Evolutionary conservation across 2,113 vertebrate species (phyloP).

Genomic region (Strix aluco): DNA sequence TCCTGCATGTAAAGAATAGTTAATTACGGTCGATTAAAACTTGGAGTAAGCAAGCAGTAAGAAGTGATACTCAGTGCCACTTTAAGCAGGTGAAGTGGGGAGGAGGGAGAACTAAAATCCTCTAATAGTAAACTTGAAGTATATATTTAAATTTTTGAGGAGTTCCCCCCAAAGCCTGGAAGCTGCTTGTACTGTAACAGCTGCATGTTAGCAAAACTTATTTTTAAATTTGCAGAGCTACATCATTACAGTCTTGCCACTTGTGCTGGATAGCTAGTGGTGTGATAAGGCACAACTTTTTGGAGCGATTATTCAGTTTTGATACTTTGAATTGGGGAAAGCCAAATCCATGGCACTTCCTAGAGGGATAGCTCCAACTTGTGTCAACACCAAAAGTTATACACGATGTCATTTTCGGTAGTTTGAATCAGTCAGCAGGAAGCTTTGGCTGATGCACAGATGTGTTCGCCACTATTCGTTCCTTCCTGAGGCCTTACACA

Average conservation of each 20-base stretch:
- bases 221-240: background rate
- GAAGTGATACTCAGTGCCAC: background rate
- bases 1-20: background rate
- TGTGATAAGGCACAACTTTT: background rate
- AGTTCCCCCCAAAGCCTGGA: background rate
- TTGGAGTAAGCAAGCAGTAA: background rate
- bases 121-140: background rate
- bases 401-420: background rate
- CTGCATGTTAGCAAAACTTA: fast-evolving
- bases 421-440: background rate
- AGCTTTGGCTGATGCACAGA: background rate
- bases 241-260: fast-evolving
- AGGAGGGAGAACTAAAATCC: background rate
- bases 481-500: background rate
- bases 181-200: background rate
- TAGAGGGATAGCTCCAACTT: background rate
- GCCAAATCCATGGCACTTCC: fast-evolving
- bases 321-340: background rate
- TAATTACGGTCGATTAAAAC: background rate
- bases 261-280: background rate
- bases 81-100: background rate
- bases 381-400: no score
- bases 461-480: background rate
- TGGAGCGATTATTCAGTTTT: background rate
- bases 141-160: background rate